phyloP scores from a whole-genome alignment of 2,888 invertebrate species.

The Amaurobius ferox region DNA sequence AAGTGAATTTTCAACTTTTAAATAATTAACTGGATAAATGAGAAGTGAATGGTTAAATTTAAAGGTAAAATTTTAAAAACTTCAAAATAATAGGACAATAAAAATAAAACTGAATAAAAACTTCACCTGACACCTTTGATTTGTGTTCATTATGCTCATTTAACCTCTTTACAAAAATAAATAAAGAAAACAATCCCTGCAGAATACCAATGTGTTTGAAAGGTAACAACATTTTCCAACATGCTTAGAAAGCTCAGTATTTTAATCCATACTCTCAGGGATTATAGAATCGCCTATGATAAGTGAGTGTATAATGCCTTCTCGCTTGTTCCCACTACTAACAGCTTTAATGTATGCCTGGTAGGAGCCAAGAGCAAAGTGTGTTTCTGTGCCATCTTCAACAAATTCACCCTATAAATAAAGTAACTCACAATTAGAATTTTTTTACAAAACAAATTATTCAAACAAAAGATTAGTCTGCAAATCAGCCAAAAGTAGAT shows the following conservation, averaged over 20 bases:
- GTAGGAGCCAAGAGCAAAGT: slow-evolving; percentile 81
- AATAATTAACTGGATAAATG: no score
- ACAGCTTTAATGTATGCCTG: slow-evolving; percentile 80
- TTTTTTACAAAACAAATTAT: no score
- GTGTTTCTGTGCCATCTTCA: slow-evolving; percentile 90
- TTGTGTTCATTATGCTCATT: slow-evolving; percentile 10
- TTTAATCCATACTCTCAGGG: slow-evolving; percentile 74
- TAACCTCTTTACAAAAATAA: neutral
- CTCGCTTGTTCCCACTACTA: slow-evolving; percentile 81
- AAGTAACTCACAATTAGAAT: no score
- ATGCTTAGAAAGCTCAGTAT: neutral
- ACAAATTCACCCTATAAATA: slow-evolving; percentile 88
- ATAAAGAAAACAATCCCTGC: neutral
- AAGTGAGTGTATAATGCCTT: slow-evolving; percentile 82
- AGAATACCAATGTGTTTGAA: neutral
- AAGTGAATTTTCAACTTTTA: no score
- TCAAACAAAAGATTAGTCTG: no score
- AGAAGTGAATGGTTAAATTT: no score
- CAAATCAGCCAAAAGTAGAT: no score
- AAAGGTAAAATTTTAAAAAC: no score
- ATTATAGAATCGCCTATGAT: slow-evolving; percentile 79
- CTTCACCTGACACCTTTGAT: neutral
- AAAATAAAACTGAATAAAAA: no score
- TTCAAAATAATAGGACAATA: no score
- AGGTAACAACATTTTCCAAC: neutral